These are phyloP conservation scores for Cantharis rufa DNA, from an alignment of 2,888 invertebrate species.

Conservation along the genomic window DNA sequence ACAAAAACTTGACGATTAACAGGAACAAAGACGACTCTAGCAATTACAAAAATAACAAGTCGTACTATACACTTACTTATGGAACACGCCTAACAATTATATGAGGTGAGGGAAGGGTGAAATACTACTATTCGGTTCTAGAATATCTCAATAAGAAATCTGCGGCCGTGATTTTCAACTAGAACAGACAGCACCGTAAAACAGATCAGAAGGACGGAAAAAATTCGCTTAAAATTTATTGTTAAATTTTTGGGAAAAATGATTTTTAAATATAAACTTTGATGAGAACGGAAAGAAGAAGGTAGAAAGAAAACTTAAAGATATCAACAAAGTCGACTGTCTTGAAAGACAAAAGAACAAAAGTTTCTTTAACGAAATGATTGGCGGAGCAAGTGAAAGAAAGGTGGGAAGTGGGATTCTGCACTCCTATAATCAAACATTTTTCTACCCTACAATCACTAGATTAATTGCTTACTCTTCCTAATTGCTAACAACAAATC, in stretches of 20 bases:
- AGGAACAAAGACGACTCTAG: slow-evolving; percentile 21
- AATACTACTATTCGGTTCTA: background rate
- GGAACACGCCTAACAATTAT: background rate
- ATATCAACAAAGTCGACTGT: too few relatives aligned
- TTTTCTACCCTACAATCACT: background rate
- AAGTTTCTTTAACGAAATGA: background rate
- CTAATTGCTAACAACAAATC: background rate
- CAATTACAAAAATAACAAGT: slow-evolving; percentile 28
- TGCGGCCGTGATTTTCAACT: background rate
- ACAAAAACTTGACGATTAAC: slow-evolving; percentile 23
- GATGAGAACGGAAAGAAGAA: too few relatives aligned
- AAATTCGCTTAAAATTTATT: background rate
- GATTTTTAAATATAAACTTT: background rate
- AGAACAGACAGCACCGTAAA: background rate
- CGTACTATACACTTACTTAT: slow-evolving; percentile 6
- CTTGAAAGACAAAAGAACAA: background rate
- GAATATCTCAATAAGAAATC: background rate
- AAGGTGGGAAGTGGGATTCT: background rate
- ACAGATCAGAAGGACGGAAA: background rate
- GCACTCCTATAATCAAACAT: background rate
- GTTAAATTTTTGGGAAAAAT: background rate
- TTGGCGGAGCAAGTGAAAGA: background rate
- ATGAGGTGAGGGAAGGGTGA: too few relatives aligned
- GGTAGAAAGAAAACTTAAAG: too few relatives aligned
- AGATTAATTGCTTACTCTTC: background rate